A percentile compares a stretch with the other conserved stretches of the same genome.
Evolutionary conservation across 2,797 vertebrate species (phyloP).

Genomic region (Neomorphus geoffroyi): DNA sequence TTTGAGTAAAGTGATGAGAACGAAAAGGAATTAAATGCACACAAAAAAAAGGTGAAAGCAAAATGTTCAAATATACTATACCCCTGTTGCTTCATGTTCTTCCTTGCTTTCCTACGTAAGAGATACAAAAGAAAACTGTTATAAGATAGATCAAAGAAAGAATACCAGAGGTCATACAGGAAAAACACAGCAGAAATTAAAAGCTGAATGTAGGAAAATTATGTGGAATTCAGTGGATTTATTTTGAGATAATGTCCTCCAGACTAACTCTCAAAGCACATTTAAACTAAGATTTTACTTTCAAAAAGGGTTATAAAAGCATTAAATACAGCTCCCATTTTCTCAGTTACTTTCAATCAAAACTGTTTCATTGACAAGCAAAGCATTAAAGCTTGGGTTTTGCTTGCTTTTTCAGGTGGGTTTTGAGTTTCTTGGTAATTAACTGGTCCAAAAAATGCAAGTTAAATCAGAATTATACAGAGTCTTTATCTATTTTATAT

Average conservation of each 20-base stretch:
- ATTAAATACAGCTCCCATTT: not conserved
- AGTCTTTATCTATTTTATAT: not conserved
- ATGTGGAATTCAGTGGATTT: not conserved
- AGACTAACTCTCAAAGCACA: not conserved
- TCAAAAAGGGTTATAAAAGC: not conserved
- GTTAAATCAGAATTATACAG: not conserved
- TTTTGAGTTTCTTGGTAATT: not conserved
- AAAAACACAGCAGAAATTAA: not conserved
- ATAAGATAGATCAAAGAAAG: not conserved
- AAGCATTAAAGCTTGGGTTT: not conserved
- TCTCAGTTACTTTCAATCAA: not conserved
- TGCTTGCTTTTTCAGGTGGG: not conserved
- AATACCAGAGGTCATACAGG: not conserved
- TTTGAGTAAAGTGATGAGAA: not conserved
- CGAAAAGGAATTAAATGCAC: not conserved
- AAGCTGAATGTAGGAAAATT: not conserved
- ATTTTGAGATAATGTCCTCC: not conserved
- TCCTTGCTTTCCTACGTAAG: slow-evolving; percentile 22
- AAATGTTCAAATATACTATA: slow-evolving; percentile 21
- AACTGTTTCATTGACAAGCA: not conserved
- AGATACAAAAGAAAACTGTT: not conserved
- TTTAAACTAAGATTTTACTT: not conserved
- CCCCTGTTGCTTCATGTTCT: slow-evolving; percentile 40
- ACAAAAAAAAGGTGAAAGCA: not conserved
- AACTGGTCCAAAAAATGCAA: not conserved